These are phyloP conservation scores for Alectura lathami DNA, from an alignment of 2,113 vertebrate species.

Conservation along the genomic window DNA sequence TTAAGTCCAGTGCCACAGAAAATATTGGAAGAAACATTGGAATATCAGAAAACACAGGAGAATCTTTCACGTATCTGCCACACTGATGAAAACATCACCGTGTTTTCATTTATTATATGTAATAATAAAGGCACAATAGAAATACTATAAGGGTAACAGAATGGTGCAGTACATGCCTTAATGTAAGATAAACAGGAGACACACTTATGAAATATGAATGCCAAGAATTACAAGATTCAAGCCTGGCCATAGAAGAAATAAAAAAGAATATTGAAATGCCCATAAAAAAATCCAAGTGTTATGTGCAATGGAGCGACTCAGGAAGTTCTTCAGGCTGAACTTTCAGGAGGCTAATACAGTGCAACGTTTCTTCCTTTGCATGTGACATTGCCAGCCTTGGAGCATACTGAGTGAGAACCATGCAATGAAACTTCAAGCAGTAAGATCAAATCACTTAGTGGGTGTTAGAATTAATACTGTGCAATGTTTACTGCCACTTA, in stretches of 20 bases:
- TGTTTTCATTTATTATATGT: neutral
- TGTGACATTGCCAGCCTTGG: neutral
- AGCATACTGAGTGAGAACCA: neutral
- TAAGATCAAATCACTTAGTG: neutral
- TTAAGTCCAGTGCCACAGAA: conserved; percentile 55
- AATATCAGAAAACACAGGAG: conserved; percentile 38
- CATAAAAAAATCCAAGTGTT: neutral
- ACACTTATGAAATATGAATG: conserved; percentile 6
- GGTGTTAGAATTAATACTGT: neutral
- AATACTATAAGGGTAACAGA: neutral
- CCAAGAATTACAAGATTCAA: conserved; percentile 35
- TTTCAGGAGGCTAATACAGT: neutral
- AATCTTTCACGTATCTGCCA: neutral
- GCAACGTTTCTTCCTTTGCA: neutral
- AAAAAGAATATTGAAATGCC: neutral
- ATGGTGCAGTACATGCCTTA: neutral
- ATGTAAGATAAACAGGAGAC: conserved; percentile 51
- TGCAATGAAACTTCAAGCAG: neutral
- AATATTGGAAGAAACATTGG: conserved; percentile 30
- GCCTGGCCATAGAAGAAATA: neutral
- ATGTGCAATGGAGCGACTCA: neutral
- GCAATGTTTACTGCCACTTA: neutral
- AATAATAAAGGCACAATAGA: conserved; percentile 1
- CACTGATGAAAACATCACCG: neutral
- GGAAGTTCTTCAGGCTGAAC: neutral